phyloP scores from a whole-genome alignment of 2,888 invertebrate genomes.

The Pyrgus malvae region DNA sequence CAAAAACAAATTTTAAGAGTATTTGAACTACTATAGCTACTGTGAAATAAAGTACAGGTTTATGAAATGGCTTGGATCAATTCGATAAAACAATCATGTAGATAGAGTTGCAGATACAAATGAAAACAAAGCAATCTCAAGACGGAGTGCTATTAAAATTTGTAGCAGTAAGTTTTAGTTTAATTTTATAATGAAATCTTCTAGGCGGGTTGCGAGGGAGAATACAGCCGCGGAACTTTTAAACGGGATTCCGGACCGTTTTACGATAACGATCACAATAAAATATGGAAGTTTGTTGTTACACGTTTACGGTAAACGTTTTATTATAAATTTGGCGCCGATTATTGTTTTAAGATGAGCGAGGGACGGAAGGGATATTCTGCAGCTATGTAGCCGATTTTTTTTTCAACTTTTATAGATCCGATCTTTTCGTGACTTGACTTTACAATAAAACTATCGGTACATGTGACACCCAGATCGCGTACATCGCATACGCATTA shows the following conservation, averaged over 20 bases:
- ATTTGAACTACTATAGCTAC: no score
- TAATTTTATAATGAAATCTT: conserved; percentile 74
- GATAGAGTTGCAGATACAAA: background rate
- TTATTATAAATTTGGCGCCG: conserved; percentile 70
- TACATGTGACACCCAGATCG: no score
- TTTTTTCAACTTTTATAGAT: no score
- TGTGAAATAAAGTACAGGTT: no score
- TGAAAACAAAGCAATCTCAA: conserved; percentile 2
- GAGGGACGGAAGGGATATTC: conserved; percentile 18
- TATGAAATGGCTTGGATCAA: background rate
- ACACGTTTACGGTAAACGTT: conserved; percentile 73
- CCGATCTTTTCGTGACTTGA: no score
- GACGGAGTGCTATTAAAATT: conserved; percentile 34
- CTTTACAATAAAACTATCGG: background rate
- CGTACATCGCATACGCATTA: no score
- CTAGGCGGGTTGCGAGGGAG: conserved; percentile 55
- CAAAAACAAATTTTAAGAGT: no score
- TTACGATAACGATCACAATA: conserved; percentile 81
- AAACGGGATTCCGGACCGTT: conserved; percentile 61
- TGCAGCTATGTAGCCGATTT: no score
- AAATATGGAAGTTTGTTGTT: conserved; percentile 80
- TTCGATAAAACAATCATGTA: background rate
- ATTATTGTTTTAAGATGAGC: conserved; percentile 51
- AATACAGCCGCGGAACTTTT: conserved; percentile 59
- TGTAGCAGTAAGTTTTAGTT: conserved; percentile 49